Evolutionary conservation across 2,888 invertebrate species (phyloP).

Genomic region (Cephonodes hylas): DNA sequence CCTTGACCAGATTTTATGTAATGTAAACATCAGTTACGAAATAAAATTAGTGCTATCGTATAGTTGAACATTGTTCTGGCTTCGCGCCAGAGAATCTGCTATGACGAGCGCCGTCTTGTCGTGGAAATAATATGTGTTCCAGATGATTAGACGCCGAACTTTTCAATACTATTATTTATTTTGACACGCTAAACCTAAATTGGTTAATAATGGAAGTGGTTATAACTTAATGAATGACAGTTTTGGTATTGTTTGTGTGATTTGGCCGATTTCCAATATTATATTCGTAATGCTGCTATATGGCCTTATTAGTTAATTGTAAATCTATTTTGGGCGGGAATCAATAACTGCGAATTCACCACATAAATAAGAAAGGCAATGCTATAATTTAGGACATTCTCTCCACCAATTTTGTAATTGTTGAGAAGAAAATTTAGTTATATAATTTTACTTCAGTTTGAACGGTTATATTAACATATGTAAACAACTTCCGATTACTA

Average conservation of each 20-base stretch:
- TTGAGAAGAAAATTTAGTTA: no score
- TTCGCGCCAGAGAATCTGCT: slow-evolving; percentile 51
- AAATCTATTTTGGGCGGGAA: neutral
- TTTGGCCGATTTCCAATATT: neutral
- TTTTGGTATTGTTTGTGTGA: neutral
- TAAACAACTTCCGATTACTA: no score
- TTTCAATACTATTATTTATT: neutral
- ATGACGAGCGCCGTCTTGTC: slow-evolving; percentile 56
- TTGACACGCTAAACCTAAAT: neutral
- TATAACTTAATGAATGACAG: neutral
- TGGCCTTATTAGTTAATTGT: neutral
- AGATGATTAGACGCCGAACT: neutral
- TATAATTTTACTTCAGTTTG: no score
- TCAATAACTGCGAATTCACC: neutral
- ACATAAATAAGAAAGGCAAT: no score
- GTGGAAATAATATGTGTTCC: neutral
- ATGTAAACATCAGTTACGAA: slow-evolving; percentile 72
- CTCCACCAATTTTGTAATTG: no score
- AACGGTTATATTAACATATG: no score
- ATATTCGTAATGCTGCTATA: neutral
- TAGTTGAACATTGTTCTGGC: slow-evolving; percentile 52
- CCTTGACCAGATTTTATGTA: slow-evolving; percentile 64
- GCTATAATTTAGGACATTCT: no score
- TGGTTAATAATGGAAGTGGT: no score
- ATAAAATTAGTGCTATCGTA: slow-evolving; percentile 63